Evolutionary conservation across 1,140 invertebrate genomes (phyloP).

Genomic region (Philaenus spumarius): DNA sequence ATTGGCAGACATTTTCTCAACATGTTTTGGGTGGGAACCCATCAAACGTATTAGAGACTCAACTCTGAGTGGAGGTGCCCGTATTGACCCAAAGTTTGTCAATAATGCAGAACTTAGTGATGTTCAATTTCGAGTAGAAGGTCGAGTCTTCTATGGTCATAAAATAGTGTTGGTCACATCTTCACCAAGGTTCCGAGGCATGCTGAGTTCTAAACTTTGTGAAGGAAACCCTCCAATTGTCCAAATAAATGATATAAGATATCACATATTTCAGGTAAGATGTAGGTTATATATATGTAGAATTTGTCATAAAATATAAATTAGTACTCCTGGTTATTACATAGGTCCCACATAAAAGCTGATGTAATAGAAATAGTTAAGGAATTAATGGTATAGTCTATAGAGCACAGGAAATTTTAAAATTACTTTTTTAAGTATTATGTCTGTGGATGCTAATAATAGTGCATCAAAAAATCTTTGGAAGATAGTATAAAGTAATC

Average conservation of each 20-base stretch:
- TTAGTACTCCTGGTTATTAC: no score
- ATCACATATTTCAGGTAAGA: conserved; percentile 80
- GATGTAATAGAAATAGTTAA: no score
- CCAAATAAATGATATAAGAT: conserved; percentile 88
- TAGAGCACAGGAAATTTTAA: no score
- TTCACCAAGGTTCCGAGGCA: conserved; percentile 75
- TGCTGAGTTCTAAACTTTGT: conserved; percentile 72
- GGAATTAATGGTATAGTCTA: no score
- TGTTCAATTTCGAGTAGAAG: conserved; percentile 86
- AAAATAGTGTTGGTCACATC: conserved; percentile 89
- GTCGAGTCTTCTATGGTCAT: conserved; percentile 87
- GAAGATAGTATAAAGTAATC: no score
- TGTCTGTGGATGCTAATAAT: no score
- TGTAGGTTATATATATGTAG: no score
- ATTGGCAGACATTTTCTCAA: conserved; percentile 82
- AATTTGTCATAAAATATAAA: no score
- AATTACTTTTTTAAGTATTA: no score
- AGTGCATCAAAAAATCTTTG: no score
- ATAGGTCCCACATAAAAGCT: no score
- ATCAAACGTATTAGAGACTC: conserved; percentile 72
- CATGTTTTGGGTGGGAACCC: conserved; percentile 79
- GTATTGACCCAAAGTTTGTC: conserved; percentile 85
- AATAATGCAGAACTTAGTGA: conserved; percentile 88
- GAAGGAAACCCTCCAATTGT: conserved; percentile 74
- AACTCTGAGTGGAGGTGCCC: conserved; percentile 57